These are phyloP conservation scores for Cephus pulcher DNA, from an alignment of 2,888 invertebrate species.

Conservation along the genomic window DNA sequence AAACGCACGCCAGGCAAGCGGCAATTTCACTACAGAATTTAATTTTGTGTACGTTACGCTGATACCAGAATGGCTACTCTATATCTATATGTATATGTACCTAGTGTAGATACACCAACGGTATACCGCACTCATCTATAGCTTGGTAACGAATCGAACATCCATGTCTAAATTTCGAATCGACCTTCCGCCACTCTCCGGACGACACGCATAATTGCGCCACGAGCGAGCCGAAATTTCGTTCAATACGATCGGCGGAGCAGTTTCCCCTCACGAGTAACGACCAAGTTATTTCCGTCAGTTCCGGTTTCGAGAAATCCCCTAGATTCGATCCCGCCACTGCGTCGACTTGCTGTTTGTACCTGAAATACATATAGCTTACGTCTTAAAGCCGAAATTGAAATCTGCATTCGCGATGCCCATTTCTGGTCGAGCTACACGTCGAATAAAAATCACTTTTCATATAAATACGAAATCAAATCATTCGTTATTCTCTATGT, in stretches of 20 bases:
- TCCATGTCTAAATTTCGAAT: background rate
- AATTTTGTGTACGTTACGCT: background rate
- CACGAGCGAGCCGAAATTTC: background rate
- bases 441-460: too few relatives aligned
- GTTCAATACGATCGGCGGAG: slow-evolving; percentile 7
- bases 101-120: background rate
- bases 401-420: background rate
- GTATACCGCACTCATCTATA: background rate
- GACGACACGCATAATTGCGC: background rate
- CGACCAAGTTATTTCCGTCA: slow-evolving; percentile 8
- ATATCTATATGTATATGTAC: background rate
- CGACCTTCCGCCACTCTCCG: background rate
- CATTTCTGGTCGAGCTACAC: background rate
- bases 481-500: background rate
- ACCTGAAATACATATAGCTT: background rate
- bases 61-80: background rate
- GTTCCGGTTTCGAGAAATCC: background rate
- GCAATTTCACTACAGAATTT: background rate
- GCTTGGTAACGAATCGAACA: background rate
- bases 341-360: background rate
- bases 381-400: background rate
- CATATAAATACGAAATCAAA: background rate
- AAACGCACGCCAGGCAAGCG: background rate
- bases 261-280: slow-evolving; percentile 3
- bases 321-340: background rate